Evolutionary conservation across 2,888 invertebrate genomes (phyloP), one percentile per base, ranked within the genome.

Genomic region (Andricus curvator): DNA sequence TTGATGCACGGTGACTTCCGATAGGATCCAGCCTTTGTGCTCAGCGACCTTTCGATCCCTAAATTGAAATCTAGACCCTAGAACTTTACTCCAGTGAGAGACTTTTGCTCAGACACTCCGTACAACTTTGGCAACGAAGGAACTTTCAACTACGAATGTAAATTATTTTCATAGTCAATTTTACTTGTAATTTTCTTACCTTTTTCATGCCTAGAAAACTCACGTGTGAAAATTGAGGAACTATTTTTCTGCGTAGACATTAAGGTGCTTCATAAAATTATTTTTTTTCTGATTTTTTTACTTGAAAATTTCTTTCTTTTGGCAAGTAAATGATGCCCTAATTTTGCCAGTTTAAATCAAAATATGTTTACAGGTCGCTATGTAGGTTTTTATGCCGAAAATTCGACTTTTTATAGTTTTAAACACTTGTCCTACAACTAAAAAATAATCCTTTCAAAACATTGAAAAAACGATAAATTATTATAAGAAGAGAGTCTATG

Each of bases 21-120:
- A 25, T 41, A 78, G 74, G 56, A 78, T 74, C 44, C 48, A 29
- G 37, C 78, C 78, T 78, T 65, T 56, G 83, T 79, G 76, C 56
- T 67, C 76, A 67, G 33, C 70, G 70, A 65, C 66, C 78, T 48
- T 76, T 81, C 66, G 76, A 83, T 76, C 78, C 83, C 51, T 79
- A 33, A 80, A 80, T 83, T 68, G 70, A 62, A 48, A 67, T 81
- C 67, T 62, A 56, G 81, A 76, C 81, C 79, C 56, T 74, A n/a
- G 51, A 56, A 74, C 33, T 37, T 37, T 8, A 37, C 37, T 56
- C n/a, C 33, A 56, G 6, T 33, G 33, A 56, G 33, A 74, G 15
- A 74, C 74, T 60, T 74, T 74, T 60, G 56, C 74, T 74, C 74
- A 56, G 56, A 74, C 6, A 33, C n/a, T 74, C 33, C 51, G 56